Evolutionary conservation across 2,797 vertebrate species (phyloP), one percentile per base, ranked within the genome.

Genomic region (Megaceryle alcyon): DNA sequence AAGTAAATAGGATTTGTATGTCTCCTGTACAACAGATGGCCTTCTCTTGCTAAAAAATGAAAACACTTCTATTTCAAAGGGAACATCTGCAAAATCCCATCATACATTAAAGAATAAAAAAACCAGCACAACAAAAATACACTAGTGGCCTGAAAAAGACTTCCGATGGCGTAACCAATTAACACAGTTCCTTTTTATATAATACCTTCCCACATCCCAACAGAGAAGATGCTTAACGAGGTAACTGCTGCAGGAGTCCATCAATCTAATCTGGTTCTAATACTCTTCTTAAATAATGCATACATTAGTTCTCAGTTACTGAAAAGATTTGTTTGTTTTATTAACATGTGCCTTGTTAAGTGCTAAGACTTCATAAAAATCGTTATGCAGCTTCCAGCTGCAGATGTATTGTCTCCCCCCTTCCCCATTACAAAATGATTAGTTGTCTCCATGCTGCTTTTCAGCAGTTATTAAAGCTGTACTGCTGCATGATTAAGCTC

Each of bases 61-160:
- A 96, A 92, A 91, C 2, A 20, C 92, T 96, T 97, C 92, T 92
- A 51, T 97, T 97, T 97, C 95, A 96, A 95, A 97, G 63, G 33
- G 90, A 97, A 97, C 97, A 98, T 97, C 97, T 98, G 97, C 97
- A 97, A 95, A 97, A 95, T 93, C 83, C 43, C 79, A 90, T 70
- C 90, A 88, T 51, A 91, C 49, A 94, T 92, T 93, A 96, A 96
- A 95, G 93, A 97, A 94, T 70, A 91, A 91, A 96, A 95, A 91
- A 5, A 11, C 5, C 26, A 21, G 88, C 88, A 75, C 48, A 97
- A 96, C 80, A 96, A 77, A 96, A 95, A 92, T 46, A 90, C 93
- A 94, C 69, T 54, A 86, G 73, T 39, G 75, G 92, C 88, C 84
- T 80, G 90, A 72, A 88, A 95, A 90, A 82, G 37, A 85, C 71